Evolutionary conservation across 2,113 vertebrate species (phyloP).

Genomic region (Indicator indicator): DNA sequence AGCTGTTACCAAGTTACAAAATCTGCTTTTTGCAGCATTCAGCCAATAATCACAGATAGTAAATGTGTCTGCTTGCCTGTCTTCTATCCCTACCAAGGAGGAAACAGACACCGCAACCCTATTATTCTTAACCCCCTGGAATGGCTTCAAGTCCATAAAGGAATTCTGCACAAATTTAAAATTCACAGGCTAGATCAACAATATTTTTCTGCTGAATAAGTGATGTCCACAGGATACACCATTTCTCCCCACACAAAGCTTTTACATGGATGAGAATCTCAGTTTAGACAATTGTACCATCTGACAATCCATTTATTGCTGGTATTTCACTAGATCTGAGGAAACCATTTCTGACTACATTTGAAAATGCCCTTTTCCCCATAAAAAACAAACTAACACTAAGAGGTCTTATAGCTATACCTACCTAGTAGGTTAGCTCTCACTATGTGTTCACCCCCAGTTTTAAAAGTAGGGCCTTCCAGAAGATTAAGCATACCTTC

Average conservation of each 20-base stretch:
- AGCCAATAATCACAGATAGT: constrained; percentile 61
- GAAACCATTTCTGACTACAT: not conserved
- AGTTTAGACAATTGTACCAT: not conserved
- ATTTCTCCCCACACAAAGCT: not conserved
- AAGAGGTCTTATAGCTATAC: not conserved
- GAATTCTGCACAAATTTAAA: constrained; percentile 12
- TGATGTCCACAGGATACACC: not conserved
- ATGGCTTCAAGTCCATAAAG: constrained; percentile 33
- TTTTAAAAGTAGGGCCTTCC: not conserved
- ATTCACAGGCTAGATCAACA: not conserved
- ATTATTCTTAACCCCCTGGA: not conserved
- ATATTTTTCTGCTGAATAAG: not conserved
- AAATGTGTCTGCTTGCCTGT: constrained; percentile 46
- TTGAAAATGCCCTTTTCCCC: not conserved
- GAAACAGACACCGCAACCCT: not conserved
- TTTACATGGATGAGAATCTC: not conserved
- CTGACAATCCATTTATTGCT: not conserved
- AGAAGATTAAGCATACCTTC: not conserved
- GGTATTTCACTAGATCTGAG: not conserved
- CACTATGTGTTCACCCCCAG: not conserved
- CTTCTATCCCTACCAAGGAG: constrained; percentile 7
- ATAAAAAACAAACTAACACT: not conserved
- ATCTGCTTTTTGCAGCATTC: constrained; percentile 11
- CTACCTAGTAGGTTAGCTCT: not conserved
- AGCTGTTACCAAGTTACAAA: constrained; percentile 42